Evolutionary conservation across 1,140 invertebrate genomes (phyloP), one percentile per base, ranked within the genome.

Genomic region (Calephelis nemesis): DNA sequence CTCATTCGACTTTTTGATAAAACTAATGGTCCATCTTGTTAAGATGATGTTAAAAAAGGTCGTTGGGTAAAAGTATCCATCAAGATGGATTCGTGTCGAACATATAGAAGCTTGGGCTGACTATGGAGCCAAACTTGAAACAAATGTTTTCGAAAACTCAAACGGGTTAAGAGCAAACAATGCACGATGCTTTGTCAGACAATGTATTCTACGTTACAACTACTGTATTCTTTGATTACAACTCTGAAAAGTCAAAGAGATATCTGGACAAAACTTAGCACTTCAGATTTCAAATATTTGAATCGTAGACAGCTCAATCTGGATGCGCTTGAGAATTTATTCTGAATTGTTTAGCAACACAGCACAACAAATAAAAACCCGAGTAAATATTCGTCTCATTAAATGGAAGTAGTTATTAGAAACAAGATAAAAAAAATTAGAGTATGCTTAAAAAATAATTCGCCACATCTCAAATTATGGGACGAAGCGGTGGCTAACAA

Each of bases 281-380:
- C 60, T 42, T 19, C 30, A n/a, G 60, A 39, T 3, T 69, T 69
- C 10, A 74, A 70, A 50, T 76, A 71, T 19, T 69, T 75, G 47
- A 75, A 75, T 67, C 47, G 75, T 0, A 52, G 75, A 5, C 70
- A 75, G 42, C 40, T 76, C 9, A 76, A 76, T 60, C 74, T 72
- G 63, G 74, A 76, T 39, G 15, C 52, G 15, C 63, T 76, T 60
- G 72, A 74, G 65, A 76, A 72, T 63, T 52, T 76, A 9, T 76
- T 72, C 60, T 72, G 69, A 42, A 50, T 68, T 30, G 74, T 76
- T 47, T 19, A 70, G 10, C 72, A 76, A 47, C 70, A 72, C 62
- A 58, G 67, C 50, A 65, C 68, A 7, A 74, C 69, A 62, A 72
- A 76, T 48, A 60, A 6, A 47, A 68, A 70, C 54, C 68, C 13